Conservation (phyloP, 2,113 vertebrate species). For the Herpetotheres cachinnans region DNA sequence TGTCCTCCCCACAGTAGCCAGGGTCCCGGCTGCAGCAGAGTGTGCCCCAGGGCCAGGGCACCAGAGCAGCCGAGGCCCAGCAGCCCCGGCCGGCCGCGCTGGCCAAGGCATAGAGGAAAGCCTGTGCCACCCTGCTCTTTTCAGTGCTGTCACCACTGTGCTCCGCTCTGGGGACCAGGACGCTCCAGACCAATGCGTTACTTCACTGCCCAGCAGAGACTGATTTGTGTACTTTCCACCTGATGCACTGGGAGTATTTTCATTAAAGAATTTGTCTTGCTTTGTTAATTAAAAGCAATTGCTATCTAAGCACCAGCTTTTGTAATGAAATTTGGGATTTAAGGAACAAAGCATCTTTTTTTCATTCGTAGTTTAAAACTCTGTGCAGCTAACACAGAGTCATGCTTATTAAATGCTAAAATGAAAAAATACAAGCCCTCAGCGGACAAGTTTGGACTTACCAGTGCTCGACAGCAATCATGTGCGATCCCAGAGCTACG, state of each 20-base stretch:
- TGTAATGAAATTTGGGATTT: background rate
- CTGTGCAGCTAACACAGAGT: background rate
- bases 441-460: background rate
- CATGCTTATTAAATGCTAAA: background rate
- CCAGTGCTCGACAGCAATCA: background rate
- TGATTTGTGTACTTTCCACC: background rate
- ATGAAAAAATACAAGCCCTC: background rate
- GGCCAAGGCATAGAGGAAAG: background rate
- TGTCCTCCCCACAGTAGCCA: background rate
- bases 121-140: background rate
- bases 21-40: background rate
- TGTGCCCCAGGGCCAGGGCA: fast-evolving
- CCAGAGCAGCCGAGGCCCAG: background rate
- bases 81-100: fast-evolving
- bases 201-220: background rate
- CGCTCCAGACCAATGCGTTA: fast-evolving
- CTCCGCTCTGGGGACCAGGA: fast-evolving
- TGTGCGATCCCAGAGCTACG: background rate
- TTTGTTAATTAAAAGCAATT: background rate
- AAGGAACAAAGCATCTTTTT: background rate
- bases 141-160: background rate
- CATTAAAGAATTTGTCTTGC: background rate
- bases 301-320: background rate
- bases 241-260: background rate
- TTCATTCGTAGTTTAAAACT: background rate